A percentile compares a stretch with the other conserved stretches of the same genome.
phyloP scores from a whole-genome alignment of 2,113 vertebrate species.

The Protobothrops mucrosquamatus region DNA sequence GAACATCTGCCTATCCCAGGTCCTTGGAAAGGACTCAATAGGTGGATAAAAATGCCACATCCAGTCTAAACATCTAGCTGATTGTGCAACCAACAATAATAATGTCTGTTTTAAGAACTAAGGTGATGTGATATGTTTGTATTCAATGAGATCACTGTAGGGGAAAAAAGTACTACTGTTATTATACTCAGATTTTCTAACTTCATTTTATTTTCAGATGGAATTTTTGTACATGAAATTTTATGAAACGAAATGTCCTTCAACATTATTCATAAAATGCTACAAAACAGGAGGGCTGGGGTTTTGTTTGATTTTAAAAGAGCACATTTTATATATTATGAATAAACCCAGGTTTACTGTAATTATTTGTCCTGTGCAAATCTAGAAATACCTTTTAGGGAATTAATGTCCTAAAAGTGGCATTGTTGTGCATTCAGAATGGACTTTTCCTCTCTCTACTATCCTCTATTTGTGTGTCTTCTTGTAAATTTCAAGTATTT shows the following conservation, averaged over 20 bases:
- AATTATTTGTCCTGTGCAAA: neutral
- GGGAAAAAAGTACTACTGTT: neutral
- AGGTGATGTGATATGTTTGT: neutral
- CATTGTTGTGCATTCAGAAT: neutral
- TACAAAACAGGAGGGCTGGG: neutral
- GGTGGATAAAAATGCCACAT: neutral
- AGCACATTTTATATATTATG: neutral
- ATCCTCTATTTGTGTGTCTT: neutral
- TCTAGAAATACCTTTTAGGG: neutral
- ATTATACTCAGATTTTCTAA: neutral
- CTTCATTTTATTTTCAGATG: neutral
- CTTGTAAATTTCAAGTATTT: neutral
- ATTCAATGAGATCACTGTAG: neutral
- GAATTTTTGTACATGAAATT: neutral
- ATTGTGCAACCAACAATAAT: neutral
- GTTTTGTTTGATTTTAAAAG: neutral
- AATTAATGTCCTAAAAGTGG: neutral
- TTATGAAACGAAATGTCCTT: neutral
- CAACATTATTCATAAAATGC: neutral
- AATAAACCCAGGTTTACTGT: neutral
- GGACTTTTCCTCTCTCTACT: neutral
- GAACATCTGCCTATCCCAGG: neutral
- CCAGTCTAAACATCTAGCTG: neutral
- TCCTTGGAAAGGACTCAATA: neutral
- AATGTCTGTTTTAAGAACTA: neutral